Percentiles rank a stretch among this genome's conserved stretches.
Conservation (phyloP, 2,888 invertebrate species). For the Hyles lineata region DNA sequence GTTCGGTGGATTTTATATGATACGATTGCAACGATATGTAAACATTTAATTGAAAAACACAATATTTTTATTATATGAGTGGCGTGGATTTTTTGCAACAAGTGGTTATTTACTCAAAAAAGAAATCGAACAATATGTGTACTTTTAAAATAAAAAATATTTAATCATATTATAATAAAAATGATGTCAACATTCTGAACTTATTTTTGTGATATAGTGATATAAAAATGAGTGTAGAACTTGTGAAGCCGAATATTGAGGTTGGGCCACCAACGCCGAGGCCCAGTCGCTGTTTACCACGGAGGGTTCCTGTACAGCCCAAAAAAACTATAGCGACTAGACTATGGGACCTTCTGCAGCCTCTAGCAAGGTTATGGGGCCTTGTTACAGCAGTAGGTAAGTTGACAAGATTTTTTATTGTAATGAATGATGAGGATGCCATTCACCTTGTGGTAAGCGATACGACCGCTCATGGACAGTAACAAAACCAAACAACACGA, state of each 20-base stretch:
- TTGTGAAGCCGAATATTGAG: conserved; percentile 57
- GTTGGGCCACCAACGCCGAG: conserved; percentile 52
- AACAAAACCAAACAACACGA: too few species aligned
- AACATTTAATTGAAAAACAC: conserved; percentile 41
- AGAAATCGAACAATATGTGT: neutral
- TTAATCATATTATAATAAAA: neutral
- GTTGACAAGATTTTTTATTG: conserved; percentile 37
- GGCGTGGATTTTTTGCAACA: neutral
- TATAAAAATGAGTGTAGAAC: conserved; percentile 55
- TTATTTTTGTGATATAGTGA: conserved; percentile 1
- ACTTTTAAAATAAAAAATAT: neutral
- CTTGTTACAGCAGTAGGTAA: conserved; percentile 75
- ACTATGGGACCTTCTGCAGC: conserved; percentile 77
- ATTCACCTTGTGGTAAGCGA: too few species aligned
- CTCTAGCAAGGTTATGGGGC: conserved; percentile 77
- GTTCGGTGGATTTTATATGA: conserved; percentile 40
- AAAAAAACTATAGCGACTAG: conserved; percentile 68
- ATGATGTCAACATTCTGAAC: neutral
- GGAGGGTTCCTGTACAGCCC: conserved; percentile 52
- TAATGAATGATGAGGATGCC: too few species aligned
- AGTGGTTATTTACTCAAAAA: neutral
- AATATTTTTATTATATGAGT: neutral
- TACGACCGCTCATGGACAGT: too few species aligned
- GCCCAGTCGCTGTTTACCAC: conserved; percentile 51
- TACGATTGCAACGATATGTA: conserved; percentile 50